Evolutionary conservation across 1,140 invertebrate species (phyloP), one percentile per base, ranked within the genome.

Genomic region (Cydia amplana): DNA sequence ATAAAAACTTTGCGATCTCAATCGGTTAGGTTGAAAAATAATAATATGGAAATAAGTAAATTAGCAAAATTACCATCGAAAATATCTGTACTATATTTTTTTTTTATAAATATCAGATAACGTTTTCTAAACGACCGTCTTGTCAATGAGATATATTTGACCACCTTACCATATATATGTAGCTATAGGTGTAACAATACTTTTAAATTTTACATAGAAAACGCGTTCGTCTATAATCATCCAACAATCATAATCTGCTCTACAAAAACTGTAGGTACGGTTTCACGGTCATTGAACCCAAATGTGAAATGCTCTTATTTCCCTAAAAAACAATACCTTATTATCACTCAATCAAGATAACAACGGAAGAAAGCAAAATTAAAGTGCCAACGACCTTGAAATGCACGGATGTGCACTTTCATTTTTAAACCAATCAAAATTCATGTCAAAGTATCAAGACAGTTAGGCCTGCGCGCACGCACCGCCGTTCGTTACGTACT

Each of bases 351-450:
- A 40, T 64, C 32, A 70, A 60, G 20, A 70, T n/a, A 32, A 70
- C n/a, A 36, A 43, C 65, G 65, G 65, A 70, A 70, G 65, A 70
- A 70, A 70, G 65, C 65, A 70, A 70, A 70, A 70, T 70, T 70
- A 70, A 70, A 70, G 65, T 36, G 65, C 32, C 65, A 36, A 36
- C 65, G 65, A 70, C 65, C 65, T 76, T 73, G 63, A 74, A 75
- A 74, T 76, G 51, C 40, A 78, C 64, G 67, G 78, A 72, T 74
- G 49, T 86, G 79, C 87, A 91, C 90, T 91, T 88, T 91, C 90
- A 83, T 86, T 91, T 89, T 90, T 87, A 83, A 55, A 75, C 65
- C 76, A 80, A 89, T 90, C 82, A 89, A 86, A 84, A 91, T 91
- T 90, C 88, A 86, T 46, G 80, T 77, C 83, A 81, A 88, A 89